Evolutionary conservation across 2,113 vertebrate genomes (phyloP).

Genomic region (Cairina moschata): DNA sequence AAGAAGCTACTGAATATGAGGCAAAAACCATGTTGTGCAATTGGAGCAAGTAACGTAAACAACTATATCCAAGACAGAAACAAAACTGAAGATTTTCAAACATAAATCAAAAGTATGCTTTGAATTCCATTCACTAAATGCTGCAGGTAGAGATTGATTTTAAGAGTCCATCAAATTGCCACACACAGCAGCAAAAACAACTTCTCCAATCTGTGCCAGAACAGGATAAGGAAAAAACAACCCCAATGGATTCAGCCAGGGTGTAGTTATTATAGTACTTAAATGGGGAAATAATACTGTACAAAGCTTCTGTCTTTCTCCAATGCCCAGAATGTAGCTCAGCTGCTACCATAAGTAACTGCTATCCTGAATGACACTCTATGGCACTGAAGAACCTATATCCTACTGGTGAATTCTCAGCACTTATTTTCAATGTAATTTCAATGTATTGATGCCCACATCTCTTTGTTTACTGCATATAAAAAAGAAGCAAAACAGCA

Average conservation of each 20-base stretch:
- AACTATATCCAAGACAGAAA: not conserved
- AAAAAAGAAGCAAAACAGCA: not conserved
- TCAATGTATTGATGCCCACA: not conserved
- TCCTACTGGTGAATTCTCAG: not conserved
- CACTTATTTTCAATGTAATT: not conserved
- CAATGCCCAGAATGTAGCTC: not conserved
- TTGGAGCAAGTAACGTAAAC: not conserved
- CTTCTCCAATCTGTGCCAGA: not conserved
- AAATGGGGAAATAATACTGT: not conserved
- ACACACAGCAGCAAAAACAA: not conserved
- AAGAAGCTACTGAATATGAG: not conserved
- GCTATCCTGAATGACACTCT: not conserved
- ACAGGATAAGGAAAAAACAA: not conserved
- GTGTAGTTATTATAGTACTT: not conserved
- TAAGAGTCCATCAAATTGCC: not conserved
- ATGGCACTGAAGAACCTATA: not conserved
- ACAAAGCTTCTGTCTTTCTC: not conserved
- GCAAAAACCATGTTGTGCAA: not conserved
- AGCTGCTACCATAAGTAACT: not conserved
- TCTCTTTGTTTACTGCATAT: not conserved
- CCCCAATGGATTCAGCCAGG: not conserved
- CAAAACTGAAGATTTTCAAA: not conserved
- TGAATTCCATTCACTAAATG: fast-evolving
- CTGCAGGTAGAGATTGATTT: not conserved
- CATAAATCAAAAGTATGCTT: not conserved